A percentile compares a stretch with the other conserved stretches of the same genome.
Evolutionary conservation across 2,113 vertebrate genomes (phyloP).

Genomic region (Corapipo altera): DNA sequence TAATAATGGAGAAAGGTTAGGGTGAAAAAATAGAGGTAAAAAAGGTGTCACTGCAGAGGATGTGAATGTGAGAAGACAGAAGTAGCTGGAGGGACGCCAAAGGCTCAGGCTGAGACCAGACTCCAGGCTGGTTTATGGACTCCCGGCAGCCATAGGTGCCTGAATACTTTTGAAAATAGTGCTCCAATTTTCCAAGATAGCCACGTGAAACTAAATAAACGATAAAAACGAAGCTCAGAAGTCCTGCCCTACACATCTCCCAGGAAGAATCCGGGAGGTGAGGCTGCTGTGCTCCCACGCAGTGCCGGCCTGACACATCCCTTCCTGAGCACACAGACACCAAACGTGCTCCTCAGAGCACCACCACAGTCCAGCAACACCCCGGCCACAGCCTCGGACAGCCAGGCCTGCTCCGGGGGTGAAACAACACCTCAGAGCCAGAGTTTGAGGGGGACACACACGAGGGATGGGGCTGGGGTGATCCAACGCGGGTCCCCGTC

Average conservation of each 20-base stretch:
- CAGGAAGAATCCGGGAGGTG: accelerated
- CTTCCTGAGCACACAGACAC: accelerated
- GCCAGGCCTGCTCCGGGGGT: not conserved
- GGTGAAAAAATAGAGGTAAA: too few species aligned
- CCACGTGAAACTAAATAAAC: not conserved
- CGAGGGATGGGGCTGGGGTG: too few species aligned
- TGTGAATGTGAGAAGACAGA: not conserved
- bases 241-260: not conserved
- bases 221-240: not conserved
- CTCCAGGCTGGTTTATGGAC: not conserved
- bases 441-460: not conserved
- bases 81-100: not conserved
- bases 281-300: not conserved
- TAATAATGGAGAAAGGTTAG: not conserved
- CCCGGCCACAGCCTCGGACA: not conserved
- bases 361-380: not conserved
- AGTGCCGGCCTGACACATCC: accelerated
- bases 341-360: not conserved
- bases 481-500: not conserved
- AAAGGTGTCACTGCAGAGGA: not conserved
- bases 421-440: accelerated
- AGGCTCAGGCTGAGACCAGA: not conserved
- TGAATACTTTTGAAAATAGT: not conserved
- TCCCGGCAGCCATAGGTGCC: accelerated
- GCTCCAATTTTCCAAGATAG: not conserved